Evolutionary conservation across 2,888 invertebrate species (phyloP).

Genomic region (Cataglyphis cursor): DNA sequence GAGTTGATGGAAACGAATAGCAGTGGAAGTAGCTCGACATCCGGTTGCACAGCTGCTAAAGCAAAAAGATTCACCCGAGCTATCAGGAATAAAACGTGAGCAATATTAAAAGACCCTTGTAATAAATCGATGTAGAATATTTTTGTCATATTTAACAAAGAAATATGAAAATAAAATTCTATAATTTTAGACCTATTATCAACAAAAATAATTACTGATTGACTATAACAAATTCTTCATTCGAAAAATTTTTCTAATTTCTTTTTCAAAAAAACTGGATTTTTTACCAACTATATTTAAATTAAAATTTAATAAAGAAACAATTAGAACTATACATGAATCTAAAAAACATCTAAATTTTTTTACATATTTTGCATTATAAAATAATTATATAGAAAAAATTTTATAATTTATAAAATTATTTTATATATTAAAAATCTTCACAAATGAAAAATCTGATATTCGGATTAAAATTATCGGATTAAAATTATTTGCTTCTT

Average conservation of each 20-base stretch:
- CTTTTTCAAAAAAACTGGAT: background rate
- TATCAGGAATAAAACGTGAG: slow-evolving; percentile 76
- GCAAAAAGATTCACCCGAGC: slow-evolving; percentile 71
- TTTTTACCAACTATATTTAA: background rate
- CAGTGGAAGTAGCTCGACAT: slow-evolving; percentile 66
- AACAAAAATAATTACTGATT: background rate
- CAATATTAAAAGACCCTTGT: slow-evolving; percentile 1
- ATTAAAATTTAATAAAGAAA: background rate
- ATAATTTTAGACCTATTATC: background rate
- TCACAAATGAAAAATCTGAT: too few species aligned
- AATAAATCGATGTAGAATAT: background rate
- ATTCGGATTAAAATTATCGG: too few species aligned
- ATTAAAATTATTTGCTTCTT: background rate
- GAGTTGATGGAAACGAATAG: slow-evolving; percentile 73
- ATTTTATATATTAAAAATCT: too few species aligned
- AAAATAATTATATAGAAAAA: background rate
- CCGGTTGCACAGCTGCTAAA: slow-evolving; percentile 63
- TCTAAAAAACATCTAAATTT: background rate
- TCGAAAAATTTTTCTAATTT: background rate
- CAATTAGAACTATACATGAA: background rate
- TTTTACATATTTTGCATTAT: background rate
- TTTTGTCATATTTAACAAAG: background rate
- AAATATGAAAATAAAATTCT: background rate
- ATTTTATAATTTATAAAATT: background rate
- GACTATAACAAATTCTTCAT: background rate